Percentiles rank a stretch among this genome's conserved stretches.
phyloP scores from a whole-genome alignment of 2,113 vertebrate species.

The Hirundichthys speculiger region DNA sequence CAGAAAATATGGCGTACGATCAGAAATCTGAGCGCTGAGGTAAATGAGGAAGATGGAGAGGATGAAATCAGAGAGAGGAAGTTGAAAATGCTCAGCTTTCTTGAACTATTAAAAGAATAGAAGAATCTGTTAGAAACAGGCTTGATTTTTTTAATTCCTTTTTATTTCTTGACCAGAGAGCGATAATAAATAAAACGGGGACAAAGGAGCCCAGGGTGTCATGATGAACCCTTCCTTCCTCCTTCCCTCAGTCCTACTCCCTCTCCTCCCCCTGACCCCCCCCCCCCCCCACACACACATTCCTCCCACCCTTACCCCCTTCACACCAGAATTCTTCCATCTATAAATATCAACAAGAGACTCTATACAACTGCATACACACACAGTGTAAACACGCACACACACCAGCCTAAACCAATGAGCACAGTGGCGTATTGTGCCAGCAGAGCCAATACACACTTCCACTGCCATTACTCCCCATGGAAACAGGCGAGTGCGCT shows the following conservation, averaged over 20 bases:
- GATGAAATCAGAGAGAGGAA: background rate
- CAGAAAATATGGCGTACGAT: too few species aligned
- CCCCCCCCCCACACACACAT: slow-evolving; percentile 36
- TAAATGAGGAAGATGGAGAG: background rate
- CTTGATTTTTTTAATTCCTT: too few species aligned
- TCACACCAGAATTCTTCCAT: slow-evolving; percentile 56
- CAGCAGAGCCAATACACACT: slow-evolving; percentile 72
- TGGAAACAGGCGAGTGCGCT: slow-evolving; percentile 72
- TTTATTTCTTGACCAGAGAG: too few species aligned
- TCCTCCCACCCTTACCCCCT: slow-evolving; percentile 31
- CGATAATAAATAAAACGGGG: too few species aligned
- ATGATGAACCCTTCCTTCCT: slow-evolving; percentile 9
- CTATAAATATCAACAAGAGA: slow-evolving; percentile 73
- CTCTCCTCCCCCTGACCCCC: slow-evolving; percentile 16
- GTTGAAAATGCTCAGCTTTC: background rate
- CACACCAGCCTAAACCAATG: slow-evolving; percentile 67
- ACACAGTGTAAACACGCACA: slow-evolving; percentile 31
- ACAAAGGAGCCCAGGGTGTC: too few species aligned
- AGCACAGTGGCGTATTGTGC: slow-evolving; percentile 76
- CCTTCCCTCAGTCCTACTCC: background rate
- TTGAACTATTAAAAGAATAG: background rate
- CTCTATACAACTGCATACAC: slow-evolving; percentile 49
- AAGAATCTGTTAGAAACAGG: background rate
- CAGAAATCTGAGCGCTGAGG: background rate
- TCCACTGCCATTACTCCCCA: slow-evolving; percentile 78